These are phyloP conservation scores for Haplotaxodon microlepis DNA, from an alignment of 2,113 vertebrate species.

Conservation along the genomic window DNA sequence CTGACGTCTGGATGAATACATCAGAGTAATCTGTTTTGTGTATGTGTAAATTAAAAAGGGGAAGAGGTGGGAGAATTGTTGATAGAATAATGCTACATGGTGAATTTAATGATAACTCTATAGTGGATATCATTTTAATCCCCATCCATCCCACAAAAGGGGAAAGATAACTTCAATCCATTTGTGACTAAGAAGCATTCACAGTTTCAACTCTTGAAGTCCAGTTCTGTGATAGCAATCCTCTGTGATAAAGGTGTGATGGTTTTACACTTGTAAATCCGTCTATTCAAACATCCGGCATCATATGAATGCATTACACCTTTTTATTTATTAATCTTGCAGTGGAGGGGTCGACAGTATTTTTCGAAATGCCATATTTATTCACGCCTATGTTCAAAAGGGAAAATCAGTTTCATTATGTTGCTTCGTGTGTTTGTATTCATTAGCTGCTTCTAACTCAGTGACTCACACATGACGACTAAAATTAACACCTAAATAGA, in stretches of 20 bases:
- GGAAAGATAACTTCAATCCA: slow-evolving; percentile 26
- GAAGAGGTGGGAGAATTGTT: slow-evolving; percentile 24
- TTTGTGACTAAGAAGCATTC: slow-evolving; percentile 25
- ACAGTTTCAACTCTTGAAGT: background rate
- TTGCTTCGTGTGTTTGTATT: background rate
- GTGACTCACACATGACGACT: background rate
- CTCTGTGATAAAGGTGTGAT: slow-evolving; percentile 9
- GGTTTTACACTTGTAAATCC: slow-evolving; percentile 52
- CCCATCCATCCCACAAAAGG: background rate
- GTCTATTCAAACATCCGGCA: slow-evolving; percentile 22
- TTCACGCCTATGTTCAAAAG: background rate
- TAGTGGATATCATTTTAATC: slow-evolving; percentile 21
- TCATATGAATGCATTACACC: slow-evolving; percentile 31
- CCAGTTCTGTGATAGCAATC: slow-evolving; percentile 16
- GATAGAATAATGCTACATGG: slow-evolving; percentile 27
- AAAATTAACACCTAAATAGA: background rate
- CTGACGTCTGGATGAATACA: slow-evolving; percentile 48
- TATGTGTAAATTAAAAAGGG: slow-evolving; percentile 55
- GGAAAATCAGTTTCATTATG: background rate
- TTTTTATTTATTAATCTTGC: background rate
- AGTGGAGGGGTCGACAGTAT: background rate
- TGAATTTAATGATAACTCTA: slow-evolving; percentile 36
- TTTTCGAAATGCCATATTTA: background rate
- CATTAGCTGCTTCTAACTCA: background rate
- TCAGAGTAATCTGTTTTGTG: slow-evolving; percentile 40